Conservation (phyloP, 2,888 invertebrate genomes). For the Arenicola marina region DNA sequence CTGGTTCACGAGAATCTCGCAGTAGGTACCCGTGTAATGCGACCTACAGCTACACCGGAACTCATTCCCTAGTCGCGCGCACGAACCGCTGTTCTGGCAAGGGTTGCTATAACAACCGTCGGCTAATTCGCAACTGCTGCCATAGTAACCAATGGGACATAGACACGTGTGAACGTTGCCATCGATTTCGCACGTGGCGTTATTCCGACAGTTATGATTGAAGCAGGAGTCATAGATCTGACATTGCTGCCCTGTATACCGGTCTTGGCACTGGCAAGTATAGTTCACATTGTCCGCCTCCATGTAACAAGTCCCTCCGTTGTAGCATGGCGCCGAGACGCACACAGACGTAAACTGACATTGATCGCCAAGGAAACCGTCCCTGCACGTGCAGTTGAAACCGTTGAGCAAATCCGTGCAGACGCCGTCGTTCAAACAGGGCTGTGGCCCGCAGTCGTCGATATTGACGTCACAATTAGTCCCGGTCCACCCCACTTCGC, state of each 20-base stretch:
- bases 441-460: conserved; percentile 27
- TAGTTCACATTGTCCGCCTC: conserved; percentile 35
- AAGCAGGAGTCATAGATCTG: conserved; percentile 44
- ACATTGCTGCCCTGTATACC: conserved; percentile 45
- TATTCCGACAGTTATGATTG: conserved; percentile 41
- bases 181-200: conserved; percentile 40
- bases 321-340: conserved; percentile 45
- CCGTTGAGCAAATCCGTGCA: conserved; percentile 23
- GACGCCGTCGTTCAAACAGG: conserved; percentile 19
- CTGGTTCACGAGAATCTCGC: conserved; percentile 86
- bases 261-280: conserved; percentile 41
- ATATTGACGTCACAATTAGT: conserved; percentile 28
- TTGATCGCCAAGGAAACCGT: conserved; percentile 28
- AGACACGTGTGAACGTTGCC: conserved; percentile 38
- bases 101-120: conserved; percentile 41
- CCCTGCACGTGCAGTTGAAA: conserved; percentile 26
- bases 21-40: conserved; percentile 58
- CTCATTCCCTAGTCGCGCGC: conserved; percentile 8
- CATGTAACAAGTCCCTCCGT: conserved; percentile 44
- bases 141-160: conserved; percentile 42
- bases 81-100: conserved; percentile 13
- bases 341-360: conserved; percentile 45
- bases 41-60: conserved; percentile 41
- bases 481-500: conserved; percentile 46
- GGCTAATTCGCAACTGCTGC: conserved; percentile 43